Base-by-base conservation (phyloP, 1,140 invertebrate genomes). In the Conopomorpha cramerella region DNA sequence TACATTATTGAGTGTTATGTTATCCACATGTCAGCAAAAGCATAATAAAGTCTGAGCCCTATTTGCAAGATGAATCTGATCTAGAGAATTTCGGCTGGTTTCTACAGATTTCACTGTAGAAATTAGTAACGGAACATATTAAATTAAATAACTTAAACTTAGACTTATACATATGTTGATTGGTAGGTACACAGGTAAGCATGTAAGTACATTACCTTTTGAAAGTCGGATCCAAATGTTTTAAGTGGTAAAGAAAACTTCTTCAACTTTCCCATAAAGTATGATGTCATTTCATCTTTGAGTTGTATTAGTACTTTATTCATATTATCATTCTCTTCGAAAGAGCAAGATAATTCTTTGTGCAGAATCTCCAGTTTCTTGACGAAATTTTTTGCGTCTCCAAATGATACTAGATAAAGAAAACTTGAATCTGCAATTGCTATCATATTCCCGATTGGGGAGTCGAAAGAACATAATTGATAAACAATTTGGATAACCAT, bases 211-310 rank as follows among this genome's bases (percentile, higher is more conserved):
- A 19, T 45, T 44, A 73, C 68, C 51, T 71, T 65, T 53, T 68
- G 66, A 56, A 68, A 71, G 28, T 65, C 62, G 2, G 68, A 55
- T 14, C 68, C 68, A 43, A 55, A 39, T 13, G 49, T 59, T 56
- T 66, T 61, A 16, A 65, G 41, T 12, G 60, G 60, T 16, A 60
- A 34, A 14, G 42, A 51, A 38, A 73, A 73, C 16, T 55, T 55
- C 29, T 54, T 59, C 2, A 63, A 35, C 37, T 56, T 52, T 3
- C 60, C 60, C 19, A 52, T 32, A 39, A 73, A 65, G 44, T 73
- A 73, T 4, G 40, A 31, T 2, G 30, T 17, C 8, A 71, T 33
- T 54, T 73, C 64, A 2, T 38, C n/a, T 41, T 63, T 45, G 13
- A 73, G 55, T 32, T 31, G 36, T 23, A 48, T 7, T 11, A 70